Conservation (phyloP, 2,888 invertebrate genomes). For the Lobophora halterata region DNA sequence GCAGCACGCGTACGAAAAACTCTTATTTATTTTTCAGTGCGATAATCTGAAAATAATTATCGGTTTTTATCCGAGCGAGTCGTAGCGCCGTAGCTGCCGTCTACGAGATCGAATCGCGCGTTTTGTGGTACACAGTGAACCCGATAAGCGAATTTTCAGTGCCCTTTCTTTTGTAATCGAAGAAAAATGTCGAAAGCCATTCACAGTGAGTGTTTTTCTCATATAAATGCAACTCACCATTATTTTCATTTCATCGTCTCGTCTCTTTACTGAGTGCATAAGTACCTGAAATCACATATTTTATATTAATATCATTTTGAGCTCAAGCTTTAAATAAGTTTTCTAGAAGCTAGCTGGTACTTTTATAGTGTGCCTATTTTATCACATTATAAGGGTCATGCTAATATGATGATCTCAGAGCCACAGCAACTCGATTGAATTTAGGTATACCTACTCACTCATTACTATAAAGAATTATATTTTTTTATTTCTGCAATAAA, state of each 20-base stretch:
- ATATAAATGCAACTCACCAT: constrained; percentile 1
- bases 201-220: constrained; percentile 47
- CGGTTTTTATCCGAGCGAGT: constrained; percentile 43
- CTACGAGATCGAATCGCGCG: constrained; percentile 42
- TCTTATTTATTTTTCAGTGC: constrained; percentile 39
- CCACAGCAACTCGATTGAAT: too few species aligned
- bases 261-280: too few species aligned
- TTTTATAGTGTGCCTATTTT: too few species aligned
- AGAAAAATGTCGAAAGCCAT: constrained; percentile 53
- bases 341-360: too few species aligned
- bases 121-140: constrained; percentile 21
- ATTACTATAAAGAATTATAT: too few species aligned
- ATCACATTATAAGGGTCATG: too few species aligned
- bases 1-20: constrained; percentile 51
- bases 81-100: constrained; percentile 63
- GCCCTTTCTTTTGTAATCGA: constrained; percentile 24
- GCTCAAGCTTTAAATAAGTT: too few species aligned
- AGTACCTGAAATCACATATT: too few species aligned
- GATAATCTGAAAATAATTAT: constrained; percentile 46
- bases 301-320: too few species aligned
- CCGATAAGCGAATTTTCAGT: constrained; percentile 25
- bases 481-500: too few species aligned
- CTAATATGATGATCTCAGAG: too few species aligned
- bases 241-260: not conserved
- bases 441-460: too few species aligned